Percentiles rank a stretch among this genome's conserved stretches.
Evolutionary conservation across 2,797 vertebrate species (phyloP).

Genomic region (Morus bassanus): DNA sequence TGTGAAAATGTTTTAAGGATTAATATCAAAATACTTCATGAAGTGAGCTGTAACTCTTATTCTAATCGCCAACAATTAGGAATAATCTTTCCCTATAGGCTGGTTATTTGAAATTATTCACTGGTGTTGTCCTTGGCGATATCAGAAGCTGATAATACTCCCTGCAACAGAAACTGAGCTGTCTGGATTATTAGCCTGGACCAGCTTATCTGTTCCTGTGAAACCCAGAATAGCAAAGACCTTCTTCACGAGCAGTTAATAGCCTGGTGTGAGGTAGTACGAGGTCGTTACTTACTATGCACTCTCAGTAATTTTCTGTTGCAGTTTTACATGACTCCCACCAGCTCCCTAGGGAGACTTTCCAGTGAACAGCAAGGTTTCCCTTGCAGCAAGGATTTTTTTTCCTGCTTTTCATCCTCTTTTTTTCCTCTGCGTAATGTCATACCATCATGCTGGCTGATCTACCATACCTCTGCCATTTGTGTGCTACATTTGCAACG

Average conservation of each 20-base stretch:
- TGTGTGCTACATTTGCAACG: background rate
- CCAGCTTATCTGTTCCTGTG: background rate
- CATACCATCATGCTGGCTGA: fast-evolving
- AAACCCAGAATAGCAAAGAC: background rate
- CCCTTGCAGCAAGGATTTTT: background rate
- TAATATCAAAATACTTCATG: background rate
- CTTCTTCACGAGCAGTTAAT: background rate
- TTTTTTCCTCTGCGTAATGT: background rate
- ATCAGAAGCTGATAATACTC: background rate
- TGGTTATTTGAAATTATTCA: constrained; percentile 8
- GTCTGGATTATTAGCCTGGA: background rate
- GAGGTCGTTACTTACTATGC: background rate
- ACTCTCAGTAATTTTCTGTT: background rate
- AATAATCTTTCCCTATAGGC: background rate
- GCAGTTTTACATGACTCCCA: background rate
- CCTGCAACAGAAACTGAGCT: background rate
- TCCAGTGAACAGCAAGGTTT: background rate
- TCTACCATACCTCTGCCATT: background rate
- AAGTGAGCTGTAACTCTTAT: background rate
- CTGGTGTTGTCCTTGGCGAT: background rate
- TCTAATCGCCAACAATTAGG: constrained; percentile 36
- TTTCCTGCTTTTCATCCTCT: background rate
- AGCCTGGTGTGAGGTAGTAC: background rate
- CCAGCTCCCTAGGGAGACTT: background rate
- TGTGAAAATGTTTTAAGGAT: background rate